Conservation (phyloP, 2,797 vertebrate species). For the Naso thynnoides region DNA sequence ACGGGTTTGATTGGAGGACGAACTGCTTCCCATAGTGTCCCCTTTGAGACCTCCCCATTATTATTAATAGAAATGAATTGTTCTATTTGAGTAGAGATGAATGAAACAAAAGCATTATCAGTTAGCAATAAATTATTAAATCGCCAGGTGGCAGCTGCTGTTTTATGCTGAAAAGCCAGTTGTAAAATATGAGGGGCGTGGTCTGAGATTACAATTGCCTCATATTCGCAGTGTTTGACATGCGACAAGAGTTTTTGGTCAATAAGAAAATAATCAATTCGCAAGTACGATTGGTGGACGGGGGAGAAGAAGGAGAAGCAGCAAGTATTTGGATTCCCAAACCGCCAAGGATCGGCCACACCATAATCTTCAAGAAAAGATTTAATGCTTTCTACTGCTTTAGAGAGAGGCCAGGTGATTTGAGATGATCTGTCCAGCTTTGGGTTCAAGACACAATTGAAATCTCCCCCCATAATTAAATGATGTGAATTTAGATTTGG, state of each 20-base stretch:
- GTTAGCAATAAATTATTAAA: too few species aligned
- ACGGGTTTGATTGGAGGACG: too few species aligned
- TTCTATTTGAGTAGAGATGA: too few species aligned
- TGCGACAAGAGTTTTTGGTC: background rate
- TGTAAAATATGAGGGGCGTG: background rate
- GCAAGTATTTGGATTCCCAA: background rate
- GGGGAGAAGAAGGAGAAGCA: background rate
- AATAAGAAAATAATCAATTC: background rate
- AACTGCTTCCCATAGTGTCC: too few species aligned
- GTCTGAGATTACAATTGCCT: background rate
- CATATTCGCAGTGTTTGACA: background rate
- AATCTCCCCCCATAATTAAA: background rate
- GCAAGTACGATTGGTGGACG: background rate
- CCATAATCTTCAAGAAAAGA: background rate
- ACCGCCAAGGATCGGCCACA: background rate
- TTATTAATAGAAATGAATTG: too few species aligned
- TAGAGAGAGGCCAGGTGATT: background rate
- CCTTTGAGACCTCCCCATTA: too few species aligned
- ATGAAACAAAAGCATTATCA: too few species aligned
- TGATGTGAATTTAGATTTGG: background rate
- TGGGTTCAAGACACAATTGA: background rate
- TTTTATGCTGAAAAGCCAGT: background rate
- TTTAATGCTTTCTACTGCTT: background rate
- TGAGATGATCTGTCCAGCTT: background rate
- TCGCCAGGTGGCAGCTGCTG: too few species aligned